Evolutionary conservation across 2,113 vertebrate genomes (phyloP).

Genomic region (Equus quagga): DNA sequence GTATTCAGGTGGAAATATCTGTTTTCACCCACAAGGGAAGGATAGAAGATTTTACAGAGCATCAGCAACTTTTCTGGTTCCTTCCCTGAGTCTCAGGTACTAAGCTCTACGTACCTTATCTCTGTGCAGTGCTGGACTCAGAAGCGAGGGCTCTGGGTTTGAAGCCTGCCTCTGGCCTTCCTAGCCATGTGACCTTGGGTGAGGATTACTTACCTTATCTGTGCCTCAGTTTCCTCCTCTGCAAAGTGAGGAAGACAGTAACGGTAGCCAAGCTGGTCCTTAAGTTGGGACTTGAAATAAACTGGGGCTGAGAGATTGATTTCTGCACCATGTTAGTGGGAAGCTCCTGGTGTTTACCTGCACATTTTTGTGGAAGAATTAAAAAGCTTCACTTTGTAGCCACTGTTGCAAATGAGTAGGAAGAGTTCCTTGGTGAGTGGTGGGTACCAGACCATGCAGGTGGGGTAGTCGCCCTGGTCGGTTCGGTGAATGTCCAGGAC

Average conservation of each 20-base stretch:
- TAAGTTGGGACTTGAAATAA: not conserved
- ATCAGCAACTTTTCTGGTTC: not conserved
- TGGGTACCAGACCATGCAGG: constrained; percentile 95
- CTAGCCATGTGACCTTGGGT: not conserved
- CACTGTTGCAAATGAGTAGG: constrained; percentile 91
- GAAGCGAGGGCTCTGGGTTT: not conserved
- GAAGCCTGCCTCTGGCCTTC: not conserved
- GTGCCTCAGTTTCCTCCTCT: not conserved
- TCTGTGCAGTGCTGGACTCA: accelerated
- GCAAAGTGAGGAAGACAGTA: not conserved
- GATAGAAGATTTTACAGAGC: not conserved
- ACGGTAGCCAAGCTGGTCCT: not conserved
- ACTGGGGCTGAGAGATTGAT: accelerated
- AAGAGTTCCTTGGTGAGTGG: constrained; percentile 92
- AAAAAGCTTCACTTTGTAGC: constrained; percentile 96
- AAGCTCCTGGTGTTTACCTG: constrained; percentile 87
- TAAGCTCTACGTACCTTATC: not conserved
- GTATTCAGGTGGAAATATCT: not conserved
- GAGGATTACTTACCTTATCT: not conserved
- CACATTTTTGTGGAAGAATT: constrained; percentile 94
- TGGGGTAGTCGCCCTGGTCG: constrained; percentile 91
- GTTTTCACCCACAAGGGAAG: accelerated
- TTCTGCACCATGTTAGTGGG: accelerated
- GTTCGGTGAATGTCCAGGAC: constrained; percentile 88
- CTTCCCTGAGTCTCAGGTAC: not conserved